A percentile compares a stretch with the other conserved stretches of the same genome.
These are phyloP conservation scores for Limosa lapponica DNA, from an alignment of 2,797 vertebrate species.

Conservation along the genomic window DNA sequence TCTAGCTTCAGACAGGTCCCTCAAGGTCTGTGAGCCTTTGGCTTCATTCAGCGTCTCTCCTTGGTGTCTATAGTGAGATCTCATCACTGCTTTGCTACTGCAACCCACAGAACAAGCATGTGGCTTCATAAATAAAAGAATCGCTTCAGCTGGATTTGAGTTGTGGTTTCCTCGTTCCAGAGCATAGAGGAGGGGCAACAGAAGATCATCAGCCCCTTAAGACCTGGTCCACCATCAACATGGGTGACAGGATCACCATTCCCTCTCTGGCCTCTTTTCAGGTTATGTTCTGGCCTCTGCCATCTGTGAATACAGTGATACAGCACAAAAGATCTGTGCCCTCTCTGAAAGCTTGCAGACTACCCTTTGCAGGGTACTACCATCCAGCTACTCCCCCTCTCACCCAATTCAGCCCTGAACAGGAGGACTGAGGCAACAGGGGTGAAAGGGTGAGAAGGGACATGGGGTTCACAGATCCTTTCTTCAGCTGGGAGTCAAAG, in stretches of 20 bases:
- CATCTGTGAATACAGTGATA: background rate
- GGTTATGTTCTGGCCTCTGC: background rate
- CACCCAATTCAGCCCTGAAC: background rate
- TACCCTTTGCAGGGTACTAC: background rate
- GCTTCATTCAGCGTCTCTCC: background rate
- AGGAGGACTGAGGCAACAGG: background rate
- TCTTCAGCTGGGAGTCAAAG: background rate
- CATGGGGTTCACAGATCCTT: background rate
- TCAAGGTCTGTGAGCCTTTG: background rate
- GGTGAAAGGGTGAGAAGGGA: background rate
- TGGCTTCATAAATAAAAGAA: background rate
- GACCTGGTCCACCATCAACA: rapidly evolving
- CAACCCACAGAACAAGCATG: background rate
- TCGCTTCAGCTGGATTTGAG: background rate
- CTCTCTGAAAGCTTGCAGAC: background rate
- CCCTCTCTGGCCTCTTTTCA: background rate
- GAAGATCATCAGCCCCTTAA: background rate
- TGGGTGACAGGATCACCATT: background rate
- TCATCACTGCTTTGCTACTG: background rate
- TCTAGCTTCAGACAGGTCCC: background rate
- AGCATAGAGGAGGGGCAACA: background rate
- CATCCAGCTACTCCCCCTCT: background rate
- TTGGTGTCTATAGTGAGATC: background rate
- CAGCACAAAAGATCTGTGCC: background rate
- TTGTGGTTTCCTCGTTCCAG: background rate